Percentiles rank a stretch among this genome's conserved stretches.
Evolutionary conservation across 2,113 vertebrate species (phyloP).

Genomic region (Cyphomyrus plagiostoma): DNA sequence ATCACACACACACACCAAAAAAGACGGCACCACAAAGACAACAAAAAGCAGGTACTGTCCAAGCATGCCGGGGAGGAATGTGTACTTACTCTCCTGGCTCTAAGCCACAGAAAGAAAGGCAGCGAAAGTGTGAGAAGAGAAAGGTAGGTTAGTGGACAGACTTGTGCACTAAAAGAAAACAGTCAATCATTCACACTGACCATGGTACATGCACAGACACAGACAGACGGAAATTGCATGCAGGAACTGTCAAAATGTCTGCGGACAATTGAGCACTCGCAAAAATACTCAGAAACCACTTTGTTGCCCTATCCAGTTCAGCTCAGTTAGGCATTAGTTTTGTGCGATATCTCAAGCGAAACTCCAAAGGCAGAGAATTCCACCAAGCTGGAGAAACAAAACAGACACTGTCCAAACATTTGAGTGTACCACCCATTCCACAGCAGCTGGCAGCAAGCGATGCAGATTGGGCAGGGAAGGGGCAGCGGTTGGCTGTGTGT

Average conservation of each 20-base stretch:
- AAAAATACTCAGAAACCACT: not conserved
- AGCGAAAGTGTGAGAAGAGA: not conserved
- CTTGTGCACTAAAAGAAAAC: not conserved
- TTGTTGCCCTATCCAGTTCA: not conserved
- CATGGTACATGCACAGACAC: not conserved
- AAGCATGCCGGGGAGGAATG: slow-evolving; percentile 44
- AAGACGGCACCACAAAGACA: not conserved
- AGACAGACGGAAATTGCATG: not conserved
- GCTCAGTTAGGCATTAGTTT: not conserved
- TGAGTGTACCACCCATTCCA: slow-evolving; percentile 11
- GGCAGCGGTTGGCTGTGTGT: not conserved
- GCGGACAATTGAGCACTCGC: not conserved
- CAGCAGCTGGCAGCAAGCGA: not conserved
- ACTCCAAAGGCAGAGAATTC: not conserved
- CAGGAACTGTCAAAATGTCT: not conserved
- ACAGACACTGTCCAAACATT: slow-evolving; percentile 26
- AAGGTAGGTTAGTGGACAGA: slow-evolving; percentile 49
- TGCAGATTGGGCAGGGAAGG: not conserved
- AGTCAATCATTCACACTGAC: not conserved
- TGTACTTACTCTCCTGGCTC: slow-evolving; percentile 62
- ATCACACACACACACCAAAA: not conserved
- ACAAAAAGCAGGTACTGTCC: slow-evolving; percentile 23
- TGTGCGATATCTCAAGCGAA: not conserved
- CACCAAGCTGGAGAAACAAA: not conserved
- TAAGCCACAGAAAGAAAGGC: slow-evolving; percentile 48